Evolutionary conservation across 2,797 vertebrate genomes (phyloP).

Genomic region (Tragelaphus oryx): DNA sequence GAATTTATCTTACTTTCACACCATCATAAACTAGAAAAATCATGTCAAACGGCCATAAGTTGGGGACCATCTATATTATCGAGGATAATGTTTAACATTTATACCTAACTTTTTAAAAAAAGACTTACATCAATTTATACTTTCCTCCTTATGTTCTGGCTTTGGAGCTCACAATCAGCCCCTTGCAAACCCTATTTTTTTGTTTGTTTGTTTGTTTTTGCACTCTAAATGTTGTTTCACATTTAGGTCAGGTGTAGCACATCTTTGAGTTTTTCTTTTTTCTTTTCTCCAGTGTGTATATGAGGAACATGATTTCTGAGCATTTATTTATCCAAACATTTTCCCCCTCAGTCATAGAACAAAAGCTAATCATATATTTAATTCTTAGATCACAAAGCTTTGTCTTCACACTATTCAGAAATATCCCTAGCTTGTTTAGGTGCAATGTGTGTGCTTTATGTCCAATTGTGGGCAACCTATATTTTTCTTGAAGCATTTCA

Average conservation of each 20-base stretch:
- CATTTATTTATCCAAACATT: not conserved
- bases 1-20: not conserved
- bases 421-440: not conserved
- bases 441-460: not conserved
- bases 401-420: not conserved
- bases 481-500: not conserved
- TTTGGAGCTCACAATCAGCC: not conserved
- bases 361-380: not conserved
- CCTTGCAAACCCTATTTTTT: not conserved
- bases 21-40: not conserved
- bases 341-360: not conserved
- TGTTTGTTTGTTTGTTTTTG: not conserved
- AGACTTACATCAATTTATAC: not conserved
- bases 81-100: not conserved
- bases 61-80: not conserved
- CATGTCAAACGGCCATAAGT: not conserved
- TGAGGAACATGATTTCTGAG: not conserved
- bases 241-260: not conserved
- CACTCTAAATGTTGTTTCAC: not conserved
- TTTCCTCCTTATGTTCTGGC: not conserved
- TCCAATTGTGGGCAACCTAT: not conserved
- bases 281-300: not conserved
- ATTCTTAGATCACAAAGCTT: not conserved
- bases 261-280: not conserved
- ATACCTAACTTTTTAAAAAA: not conserved